phyloP scores from a whole-genome alignment of 2,888 invertebrate species.

The Synanthedon tipuliformis region DNA sequence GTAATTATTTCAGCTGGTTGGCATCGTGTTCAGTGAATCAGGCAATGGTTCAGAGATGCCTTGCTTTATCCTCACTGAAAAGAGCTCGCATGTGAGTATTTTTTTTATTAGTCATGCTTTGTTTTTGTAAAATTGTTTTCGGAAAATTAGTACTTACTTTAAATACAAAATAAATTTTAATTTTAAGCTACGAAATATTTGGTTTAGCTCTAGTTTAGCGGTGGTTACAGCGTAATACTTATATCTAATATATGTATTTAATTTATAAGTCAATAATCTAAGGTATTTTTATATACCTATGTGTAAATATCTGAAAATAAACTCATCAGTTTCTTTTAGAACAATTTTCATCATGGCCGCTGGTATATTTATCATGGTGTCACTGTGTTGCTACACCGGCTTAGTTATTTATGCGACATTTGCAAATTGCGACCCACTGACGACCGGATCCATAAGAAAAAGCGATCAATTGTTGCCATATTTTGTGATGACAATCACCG shows the following conservation, averaged over 20 bases:
- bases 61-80: conserved; percentile 78
- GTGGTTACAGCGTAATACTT: background rate
- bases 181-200: no score
- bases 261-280: background rate
- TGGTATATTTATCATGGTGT: conserved; percentile 80
- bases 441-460: conserved; percentile 76
- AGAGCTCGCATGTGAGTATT: conserved; percentile 75
- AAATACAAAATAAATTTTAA: no score
- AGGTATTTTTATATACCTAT: background rate
- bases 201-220: no score
- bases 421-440: conserved; percentile 86
- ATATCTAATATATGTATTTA: no score
- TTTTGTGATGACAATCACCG: conserved; percentile 84
- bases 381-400: conserved; percentile 86
- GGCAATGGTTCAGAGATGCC: conserved; percentile 87
- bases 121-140: no score
- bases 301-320: background rate
- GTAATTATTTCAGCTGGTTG: conserved; percentile 84
- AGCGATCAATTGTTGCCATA: conserved; percentile 82
- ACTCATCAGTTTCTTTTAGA: conserved; percentile 45
- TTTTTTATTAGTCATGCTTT: no score
- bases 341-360: conserved; percentile 81
- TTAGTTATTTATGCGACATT: conserved; percentile 89
- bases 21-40: conserved; percentile 87
- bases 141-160: no score